A percentile compares a stretch with the other conserved stretches of the same genome.
phyloP scores from a whole-genome alignment of 2,113 vertebrate genomes.

The Prolemur simus region DNA sequence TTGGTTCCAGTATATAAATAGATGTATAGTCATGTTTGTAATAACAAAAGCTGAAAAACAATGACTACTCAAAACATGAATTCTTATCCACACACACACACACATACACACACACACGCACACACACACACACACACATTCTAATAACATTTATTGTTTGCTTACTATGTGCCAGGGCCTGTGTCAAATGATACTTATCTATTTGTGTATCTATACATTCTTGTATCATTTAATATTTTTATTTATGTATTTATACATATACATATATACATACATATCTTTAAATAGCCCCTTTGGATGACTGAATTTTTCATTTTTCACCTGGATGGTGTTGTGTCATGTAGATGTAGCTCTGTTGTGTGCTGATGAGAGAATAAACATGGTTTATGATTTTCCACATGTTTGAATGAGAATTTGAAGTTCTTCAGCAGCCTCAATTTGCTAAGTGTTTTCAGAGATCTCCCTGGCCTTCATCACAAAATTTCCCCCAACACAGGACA shows the following conservation, averaged over 20 bases:
- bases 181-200: background rate
- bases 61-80: background rate
- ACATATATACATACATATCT: background rate
- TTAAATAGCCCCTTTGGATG: background rate
- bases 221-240: background rate
- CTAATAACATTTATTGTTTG: slow-evolving; percentile 1
- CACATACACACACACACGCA: background rate
- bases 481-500: background rate
- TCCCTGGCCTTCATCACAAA: background rate
- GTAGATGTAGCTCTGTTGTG: background rate
- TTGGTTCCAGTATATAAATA: background rate
- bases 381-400: slow-evolving; percentile 2
- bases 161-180: background rate
- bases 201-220: background rate
- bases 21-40: background rate
- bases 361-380: background rate
- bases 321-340: background rate
- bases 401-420: slow-evolving; percentile 6
- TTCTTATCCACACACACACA: background rate
- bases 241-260: background rate
- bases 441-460: background rate
- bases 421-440: background rate
- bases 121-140: background rate
- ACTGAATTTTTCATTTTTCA: background rate
- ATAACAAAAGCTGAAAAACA: background rate